These are phyloP conservation scores for Patagioenas fasciata DNA, from an alignment of 2,113 vertebrate species.

Conservation along the genomic window DNA sequence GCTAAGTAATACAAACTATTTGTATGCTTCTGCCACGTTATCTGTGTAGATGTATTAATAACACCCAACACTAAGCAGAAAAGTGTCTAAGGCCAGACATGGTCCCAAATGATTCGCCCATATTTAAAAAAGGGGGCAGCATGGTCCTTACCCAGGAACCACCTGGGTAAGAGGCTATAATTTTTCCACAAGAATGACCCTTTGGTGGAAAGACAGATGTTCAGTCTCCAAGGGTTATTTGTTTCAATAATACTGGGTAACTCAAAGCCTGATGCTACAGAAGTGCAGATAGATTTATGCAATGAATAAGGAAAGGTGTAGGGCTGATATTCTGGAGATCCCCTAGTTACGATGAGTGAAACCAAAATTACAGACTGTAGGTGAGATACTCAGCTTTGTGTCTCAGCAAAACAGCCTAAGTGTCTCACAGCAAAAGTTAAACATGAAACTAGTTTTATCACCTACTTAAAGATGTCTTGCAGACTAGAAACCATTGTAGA, in stretches of 20 bases:
- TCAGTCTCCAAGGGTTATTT: background rate
- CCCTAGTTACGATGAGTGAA: background rate
- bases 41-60: background rate
- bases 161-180: background rate
- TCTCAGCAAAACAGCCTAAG: background rate
- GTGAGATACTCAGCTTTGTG: background rate
- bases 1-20: background rate
- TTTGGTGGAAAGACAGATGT: background rate
- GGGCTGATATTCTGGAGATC: background rate
- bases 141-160: background rate
- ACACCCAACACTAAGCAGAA: background rate
- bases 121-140: background rate
- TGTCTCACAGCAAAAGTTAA: background rate
- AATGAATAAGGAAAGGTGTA: background rate
- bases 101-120: background rate
- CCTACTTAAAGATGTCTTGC: background rate
- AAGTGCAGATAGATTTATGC: background rate
- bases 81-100: background rate
- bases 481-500: background rate
- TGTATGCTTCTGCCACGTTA: background rate
- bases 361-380: background rate
- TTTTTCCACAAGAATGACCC: background rate
- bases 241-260: background rate
- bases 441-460: background rate
- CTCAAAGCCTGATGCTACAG: background rate